phyloP scores from a whole-genome alignment of 1,140 invertebrate species.

The Drosophila repleta region DNA sequence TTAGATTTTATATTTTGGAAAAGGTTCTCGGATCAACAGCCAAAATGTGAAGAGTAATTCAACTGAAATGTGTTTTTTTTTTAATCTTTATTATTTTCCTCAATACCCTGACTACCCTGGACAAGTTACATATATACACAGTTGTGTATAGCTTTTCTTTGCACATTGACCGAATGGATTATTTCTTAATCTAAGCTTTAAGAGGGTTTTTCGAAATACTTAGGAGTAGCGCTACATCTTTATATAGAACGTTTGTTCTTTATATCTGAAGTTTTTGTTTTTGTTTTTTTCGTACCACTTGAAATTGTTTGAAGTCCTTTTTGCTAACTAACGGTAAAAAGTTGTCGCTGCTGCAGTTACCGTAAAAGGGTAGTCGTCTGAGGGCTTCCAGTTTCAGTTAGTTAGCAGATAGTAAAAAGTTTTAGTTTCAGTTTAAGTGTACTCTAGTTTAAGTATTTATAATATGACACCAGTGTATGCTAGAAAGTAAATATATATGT shows the following conservation, averaged over 20 bases:
- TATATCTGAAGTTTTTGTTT: neutral
- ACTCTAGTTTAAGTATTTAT: conserved; percentile 41
- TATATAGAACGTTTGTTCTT: conserved; percentile 21
- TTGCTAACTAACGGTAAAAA: conserved; percentile 40
- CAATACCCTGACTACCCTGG: conserved; percentile 69
- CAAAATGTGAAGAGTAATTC: conserved; percentile 57
- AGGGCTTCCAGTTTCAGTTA: conserved; percentile 6
- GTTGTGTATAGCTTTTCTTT: neutral
- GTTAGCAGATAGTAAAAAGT: conserved; percentile 39
- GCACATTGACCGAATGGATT: conserved; percentile 36
- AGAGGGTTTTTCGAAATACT: conserved; percentile 15
- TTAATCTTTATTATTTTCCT: too few relatives aligned
- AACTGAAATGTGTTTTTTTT: conserved; percentile 16
- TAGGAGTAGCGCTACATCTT: conserved; percentile 1
- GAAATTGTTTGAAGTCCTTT: conserved; percentile 13
- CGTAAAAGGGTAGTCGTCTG: conserved; percentile 21
- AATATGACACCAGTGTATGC: conserved; percentile 48
- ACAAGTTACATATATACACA: conserved; percentile 37
- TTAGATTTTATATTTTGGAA: neutral
- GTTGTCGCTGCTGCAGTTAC: conserved; percentile 31
- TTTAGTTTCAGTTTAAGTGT: conserved; percentile 41
- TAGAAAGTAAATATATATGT: conserved; percentile 46
- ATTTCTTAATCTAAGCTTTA: conserved; percentile 23
- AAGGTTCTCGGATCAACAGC: conserved; percentile 58
- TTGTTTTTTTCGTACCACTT: neutral